Conservation (phyloP, 2,113 vertebrate species). For the Brachionichthys hirsutus region DNA sequence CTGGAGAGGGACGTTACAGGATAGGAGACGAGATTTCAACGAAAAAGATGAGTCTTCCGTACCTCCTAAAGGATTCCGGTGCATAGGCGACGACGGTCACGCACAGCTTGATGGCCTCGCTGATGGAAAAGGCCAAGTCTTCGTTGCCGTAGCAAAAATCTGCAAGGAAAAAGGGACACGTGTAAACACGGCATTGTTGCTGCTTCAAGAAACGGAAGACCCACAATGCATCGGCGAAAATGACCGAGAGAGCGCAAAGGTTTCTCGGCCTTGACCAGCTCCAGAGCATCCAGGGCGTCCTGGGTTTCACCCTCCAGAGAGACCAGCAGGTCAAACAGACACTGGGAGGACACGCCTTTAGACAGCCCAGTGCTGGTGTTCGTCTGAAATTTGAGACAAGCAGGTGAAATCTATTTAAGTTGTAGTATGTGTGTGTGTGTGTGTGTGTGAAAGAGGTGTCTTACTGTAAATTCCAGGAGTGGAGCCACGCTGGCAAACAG, state of each 20-base stretch:
- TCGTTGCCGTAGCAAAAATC: constrained; percentile 99
- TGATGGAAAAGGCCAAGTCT: constrained; percentile 94
- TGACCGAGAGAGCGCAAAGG: constrained; percentile 91
- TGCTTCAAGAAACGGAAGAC: not conserved
- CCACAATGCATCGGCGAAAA: not conserved
- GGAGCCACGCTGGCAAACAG: constrained; percentile 97
- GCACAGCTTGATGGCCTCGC: constrained; percentile 95
- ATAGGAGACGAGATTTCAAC: not conserved
- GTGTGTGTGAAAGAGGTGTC: constrained; percentile 29
- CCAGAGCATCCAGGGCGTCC: constrained; percentile 90
- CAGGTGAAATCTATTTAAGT: not conserved
- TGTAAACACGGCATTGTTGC: too few relatives aligned
- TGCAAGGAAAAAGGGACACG: constrained; percentile 45
- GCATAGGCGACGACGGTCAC: constrained; percentile 97
- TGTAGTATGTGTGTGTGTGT: not conserved
- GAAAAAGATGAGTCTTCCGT: not conserved
- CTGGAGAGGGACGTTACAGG: constrained; percentile 60
- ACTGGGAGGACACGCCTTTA: constrained; percentile 96
- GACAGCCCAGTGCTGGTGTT: constrained; percentile 81
- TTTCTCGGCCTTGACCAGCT: constrained; percentile 96
- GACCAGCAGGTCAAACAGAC: constrained; percentile 94
- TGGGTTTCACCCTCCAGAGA: constrained; percentile 92
- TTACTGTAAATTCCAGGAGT: constrained; percentile 93
- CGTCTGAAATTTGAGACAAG: constrained; percentile 53
- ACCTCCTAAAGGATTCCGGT: constrained; percentile 97